phyloP scores from a whole-genome alignment of 2,888 invertebrate species.

The Isoperla grammatica region DNA sequence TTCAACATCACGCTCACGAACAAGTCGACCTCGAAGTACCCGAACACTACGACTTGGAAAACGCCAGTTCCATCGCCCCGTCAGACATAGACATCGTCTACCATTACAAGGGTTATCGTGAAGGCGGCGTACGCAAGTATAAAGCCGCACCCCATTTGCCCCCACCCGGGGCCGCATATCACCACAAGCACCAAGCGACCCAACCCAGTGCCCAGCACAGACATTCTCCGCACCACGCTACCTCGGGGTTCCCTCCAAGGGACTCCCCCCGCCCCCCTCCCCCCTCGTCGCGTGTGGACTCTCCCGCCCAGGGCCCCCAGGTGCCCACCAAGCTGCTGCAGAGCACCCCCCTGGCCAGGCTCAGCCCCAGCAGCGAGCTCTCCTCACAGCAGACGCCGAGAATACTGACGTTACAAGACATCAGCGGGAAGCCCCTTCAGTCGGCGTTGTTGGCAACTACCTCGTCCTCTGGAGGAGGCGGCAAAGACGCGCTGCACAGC shows the following conservation, averaged over 20 bases:
- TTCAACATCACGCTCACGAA: conserved; percentile 61
- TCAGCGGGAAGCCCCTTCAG: conserved; percentile 87
- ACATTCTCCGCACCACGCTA: conserved; percentile 66
- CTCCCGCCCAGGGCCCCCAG: conserved; percentile 33
- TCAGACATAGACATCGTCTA: conserved; percentile 96
- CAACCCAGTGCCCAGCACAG: conserved; percentile 53
- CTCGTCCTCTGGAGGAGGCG: conserved; percentile 81
- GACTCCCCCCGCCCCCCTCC: conserved; percentile 39
- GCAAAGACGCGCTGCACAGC: conserved; percentile 82
- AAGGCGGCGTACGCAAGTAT: conserved; percentile 79
- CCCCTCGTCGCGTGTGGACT: conserved; percentile 38
- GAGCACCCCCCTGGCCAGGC: conserved; percentile 81
- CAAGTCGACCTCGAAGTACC: conserved; percentile 75
- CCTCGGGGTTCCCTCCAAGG: conserved; percentile 63
- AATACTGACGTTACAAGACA: conserved; percentile 88
- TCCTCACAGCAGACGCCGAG: conserved; percentile 84
- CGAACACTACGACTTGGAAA: conserved; percentile 94
- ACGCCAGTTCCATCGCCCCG: conserved; percentile 95
- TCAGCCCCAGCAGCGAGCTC: conserved; percentile 88
- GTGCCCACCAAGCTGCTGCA: conserved; percentile 42
- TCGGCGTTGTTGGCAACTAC: conserved; percentile 84
- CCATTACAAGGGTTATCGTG: conserved; percentile 90
- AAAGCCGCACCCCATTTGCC: conserved; percentile 65
- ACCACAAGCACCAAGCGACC: conserved; percentile 63
- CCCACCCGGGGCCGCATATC: conserved; percentile 63